Evolutionary conservation across 2,888 invertebrate species (phyloP), one percentile per base, ranked within the genome.

Genomic region (Tricholauxania praeusta): DNA sequence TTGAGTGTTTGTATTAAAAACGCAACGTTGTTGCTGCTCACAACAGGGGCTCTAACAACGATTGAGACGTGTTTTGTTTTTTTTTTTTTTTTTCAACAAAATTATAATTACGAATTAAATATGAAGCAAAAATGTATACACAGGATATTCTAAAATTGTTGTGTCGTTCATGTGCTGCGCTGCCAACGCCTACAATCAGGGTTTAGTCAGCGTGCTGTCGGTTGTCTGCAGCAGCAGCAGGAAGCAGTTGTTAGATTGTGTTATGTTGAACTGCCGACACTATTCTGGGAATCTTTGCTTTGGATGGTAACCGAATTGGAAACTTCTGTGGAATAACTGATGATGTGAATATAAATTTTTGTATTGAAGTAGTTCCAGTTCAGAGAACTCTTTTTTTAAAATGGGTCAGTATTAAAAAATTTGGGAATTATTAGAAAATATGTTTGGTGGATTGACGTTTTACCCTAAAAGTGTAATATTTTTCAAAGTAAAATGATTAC

Each of bases 21-120:
- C 53, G 70, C 10, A n/a, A 19, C 55, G 2, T 55, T 22, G 55
- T 22, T 59, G 69, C n/a, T 22, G 32, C 17, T 49, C 49, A 19
- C 69, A 60, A 17, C 69, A 60, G 69, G 69, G 69, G 60, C 59
- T 52, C 69, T 49, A 39, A 17, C 62, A 39, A 17, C 62, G 69
- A 10, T 39, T 10, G 39, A 39, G 39, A 39, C 66, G 39, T 67
- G 55, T 47, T 39, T 39, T 1, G 7, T 10, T 39, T 6, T 39
- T 39, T 39, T 39, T 5, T 10, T 39, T 39, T 22, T n/a, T 64
- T 49, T 19, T 52, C 19, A 19, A n/a, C n/a, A n/a, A 47, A 51
- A 51, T 51, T 12, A 39, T 39, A 10, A 64, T 64, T 51, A 64
- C 64, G 64, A 64, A 51, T 64, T 15, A 64, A 51, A 64, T 64